Conservation (phyloP, 2,888 invertebrate genomes). For the Pachycephus smyrnensis region DNA sequence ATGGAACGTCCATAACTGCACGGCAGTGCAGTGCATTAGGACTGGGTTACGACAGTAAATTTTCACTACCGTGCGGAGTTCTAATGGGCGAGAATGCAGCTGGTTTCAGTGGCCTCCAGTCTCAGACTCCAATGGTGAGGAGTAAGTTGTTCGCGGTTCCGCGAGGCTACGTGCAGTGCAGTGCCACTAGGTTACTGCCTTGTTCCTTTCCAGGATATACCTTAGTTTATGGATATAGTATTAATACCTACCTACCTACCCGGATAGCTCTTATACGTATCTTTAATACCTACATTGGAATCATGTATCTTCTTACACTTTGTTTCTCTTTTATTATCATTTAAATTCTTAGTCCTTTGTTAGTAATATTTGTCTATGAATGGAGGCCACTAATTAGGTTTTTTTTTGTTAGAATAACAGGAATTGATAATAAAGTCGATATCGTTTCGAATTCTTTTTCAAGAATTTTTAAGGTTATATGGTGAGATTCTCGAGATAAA, state of each 20-base stretch:
- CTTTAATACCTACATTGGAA: background rate
- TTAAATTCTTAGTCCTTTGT: background rate
- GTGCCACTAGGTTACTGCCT: background rate
- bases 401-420: background rate
- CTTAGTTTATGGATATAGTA: background rate
- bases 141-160: constrained; percentile 60
- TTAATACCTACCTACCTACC: background rate
- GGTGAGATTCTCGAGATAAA: background rate
- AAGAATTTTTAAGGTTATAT: background rate
- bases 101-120: constrained; percentile 62
- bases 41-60: constrained; percentile 66
- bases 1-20: constrained; percentile 60
- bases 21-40: constrained; percentile 60
- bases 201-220: background rate
- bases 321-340: background rate
- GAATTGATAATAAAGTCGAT: background rate
- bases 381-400: background rate
- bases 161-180: constrained; percentile 21
- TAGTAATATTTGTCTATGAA: background rate
- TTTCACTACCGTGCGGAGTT: constrained; percentile 65
- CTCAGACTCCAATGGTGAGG: constrained; percentile 30
- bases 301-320: background rate
- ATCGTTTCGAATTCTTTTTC: background rate
- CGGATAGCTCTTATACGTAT: background rate
- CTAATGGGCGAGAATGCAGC: constrained; percentile 66